phyloP scores from a whole-genome alignment of 2,888 invertebrate species.

The Orthosia gothica region DNA sequence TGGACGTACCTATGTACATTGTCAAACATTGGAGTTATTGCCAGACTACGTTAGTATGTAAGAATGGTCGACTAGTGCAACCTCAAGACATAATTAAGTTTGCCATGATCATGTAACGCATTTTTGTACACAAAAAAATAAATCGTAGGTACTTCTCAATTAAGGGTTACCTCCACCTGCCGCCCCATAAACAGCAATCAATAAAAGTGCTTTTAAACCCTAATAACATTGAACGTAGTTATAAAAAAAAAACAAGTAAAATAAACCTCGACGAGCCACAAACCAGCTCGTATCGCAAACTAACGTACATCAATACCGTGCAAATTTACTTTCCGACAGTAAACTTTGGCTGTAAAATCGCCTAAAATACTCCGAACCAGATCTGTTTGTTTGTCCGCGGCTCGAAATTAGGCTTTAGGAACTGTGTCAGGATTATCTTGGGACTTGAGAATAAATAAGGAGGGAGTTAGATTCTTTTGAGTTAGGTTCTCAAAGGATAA shows the following conservation, averaged over 20 bases:
- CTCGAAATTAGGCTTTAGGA: slow-evolving; percentile 23
- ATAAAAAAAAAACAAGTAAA: slow-evolving; percentile 48
- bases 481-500: too few relatives aligned
- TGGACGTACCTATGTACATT: too few relatives aligned
- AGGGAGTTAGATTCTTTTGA: slow-evolving; percentile 10
- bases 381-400: slow-evolving; percentile 4
- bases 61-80: too few relatives aligned
- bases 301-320: slow-evolving; percentile 28
- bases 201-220: slow-evolving; percentile 44
- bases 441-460: slow-evolving; percentile 4
- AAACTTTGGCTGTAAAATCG: slow-evolving; percentile 44
- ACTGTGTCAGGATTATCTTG: slow-evolving; percentile 13
- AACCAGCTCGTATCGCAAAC: slow-evolving; percentile 23
- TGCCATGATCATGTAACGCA: not conserved
- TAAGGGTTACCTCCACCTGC: slow-evolving; percentile 9
- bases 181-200: slow-evolving; percentile 47
- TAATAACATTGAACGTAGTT: slow-evolving; percentile 40
- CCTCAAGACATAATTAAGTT: not conserved
- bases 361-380: slow-evolving; percentile 39
- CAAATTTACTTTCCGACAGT: slow-evolving; percentile 42
- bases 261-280: slow-evolving; percentile 34
- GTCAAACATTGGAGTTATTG: too few relatives aligned
- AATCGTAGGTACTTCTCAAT: slow-evolving; percentile 12
- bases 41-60: too few relatives aligned
- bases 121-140: slow-evolving; percentile 13